Evolutionary conservation across 2,113 vertebrate species (phyloP).

Genomic region (Fulica atra): DNA sequence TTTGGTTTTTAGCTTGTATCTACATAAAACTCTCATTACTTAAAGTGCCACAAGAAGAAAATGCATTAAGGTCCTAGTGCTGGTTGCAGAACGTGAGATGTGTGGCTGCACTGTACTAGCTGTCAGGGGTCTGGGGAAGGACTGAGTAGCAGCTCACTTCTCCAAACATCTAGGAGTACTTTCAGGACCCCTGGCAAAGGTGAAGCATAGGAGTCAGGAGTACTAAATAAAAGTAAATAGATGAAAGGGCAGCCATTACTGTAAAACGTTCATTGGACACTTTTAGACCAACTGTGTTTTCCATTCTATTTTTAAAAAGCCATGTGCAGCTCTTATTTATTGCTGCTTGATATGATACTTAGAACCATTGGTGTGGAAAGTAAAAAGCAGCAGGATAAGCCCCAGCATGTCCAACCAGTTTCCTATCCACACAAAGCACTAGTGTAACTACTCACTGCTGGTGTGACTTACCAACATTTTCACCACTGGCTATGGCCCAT

Average conservation of each 20-base stretch:
- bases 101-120: neutral
- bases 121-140: neutral
- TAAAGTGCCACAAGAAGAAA: neutral
- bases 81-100: neutral
- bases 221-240: neutral
- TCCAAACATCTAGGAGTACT: neutral
- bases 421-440: neutral
- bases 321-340: neutral
- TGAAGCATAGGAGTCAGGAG: neutral
- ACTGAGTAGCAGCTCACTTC: neutral
- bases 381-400: neutral
- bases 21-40: neutral
- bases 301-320: neutral
- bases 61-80: neutral
- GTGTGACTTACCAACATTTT: neutral
- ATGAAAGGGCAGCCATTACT: neutral
- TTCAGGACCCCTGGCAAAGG: neutral
- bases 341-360: neutral
- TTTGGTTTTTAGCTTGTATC: neutral
- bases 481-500: neutral
- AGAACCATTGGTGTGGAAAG: neutral
- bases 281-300: neutral
- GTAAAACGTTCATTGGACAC: neutral
- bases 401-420: neutral
- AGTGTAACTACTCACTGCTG: neutral